These are phyloP conservation scores for Aplodontia rufa DNA, from an alignment of 2,113 vertebrate genomes.

Conservation along the genomic window DNA sequence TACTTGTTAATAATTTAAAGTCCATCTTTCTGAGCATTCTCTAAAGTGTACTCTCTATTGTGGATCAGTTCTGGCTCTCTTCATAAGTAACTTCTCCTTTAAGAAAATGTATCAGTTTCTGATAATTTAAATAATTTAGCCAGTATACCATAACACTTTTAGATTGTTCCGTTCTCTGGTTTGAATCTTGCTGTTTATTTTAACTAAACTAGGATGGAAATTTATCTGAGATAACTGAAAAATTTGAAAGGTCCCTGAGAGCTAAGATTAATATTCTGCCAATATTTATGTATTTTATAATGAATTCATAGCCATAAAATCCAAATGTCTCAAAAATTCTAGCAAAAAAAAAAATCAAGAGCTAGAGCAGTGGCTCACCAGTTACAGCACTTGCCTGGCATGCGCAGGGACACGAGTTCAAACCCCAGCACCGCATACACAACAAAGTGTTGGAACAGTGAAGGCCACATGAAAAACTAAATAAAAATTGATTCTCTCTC, in stretches of 20 bases:
- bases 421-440: too few relatives aligned
- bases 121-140: slow-evolving; percentile 24
- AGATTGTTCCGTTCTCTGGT: neutral
- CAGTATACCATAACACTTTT: neutral
- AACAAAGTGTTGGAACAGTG: too few relatives aligned
- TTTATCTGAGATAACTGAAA: slow-evolving; percentile 61
- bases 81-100: slow-evolving; percentile 12
- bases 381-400: too few relatives aligned
- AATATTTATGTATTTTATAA: slow-evolving; percentile 57
- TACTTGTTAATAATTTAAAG: slow-evolving; percentile 36
- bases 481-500: too few relatives aligned
- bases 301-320: slow-evolving; percentile 42
- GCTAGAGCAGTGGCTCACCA: too few relatives aligned
- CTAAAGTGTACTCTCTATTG: neutral
- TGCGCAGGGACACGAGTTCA: too few relatives aligned
- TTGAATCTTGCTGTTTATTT: slow-evolving; percentile 11
- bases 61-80: slow-evolving; percentile 7
- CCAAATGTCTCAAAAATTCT: slow-evolving; percentile 1
- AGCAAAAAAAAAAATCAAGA: slow-evolving; percentile 36
- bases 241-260: slow-evolving; percentile 45
- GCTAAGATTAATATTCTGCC: slow-evolving; percentile 51
- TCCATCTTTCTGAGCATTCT: neutral
- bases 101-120: neutral
- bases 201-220: slow-evolving; percentile 37
- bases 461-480: too few relatives aligned